A percentile compares a stretch with the other conserved stretches of the same genome.
These are phyloP conservation scores for Philaethria dido DNA, from an alignment of 2,888 invertebrate genomes.

Conservation along the genomic window DNA sequence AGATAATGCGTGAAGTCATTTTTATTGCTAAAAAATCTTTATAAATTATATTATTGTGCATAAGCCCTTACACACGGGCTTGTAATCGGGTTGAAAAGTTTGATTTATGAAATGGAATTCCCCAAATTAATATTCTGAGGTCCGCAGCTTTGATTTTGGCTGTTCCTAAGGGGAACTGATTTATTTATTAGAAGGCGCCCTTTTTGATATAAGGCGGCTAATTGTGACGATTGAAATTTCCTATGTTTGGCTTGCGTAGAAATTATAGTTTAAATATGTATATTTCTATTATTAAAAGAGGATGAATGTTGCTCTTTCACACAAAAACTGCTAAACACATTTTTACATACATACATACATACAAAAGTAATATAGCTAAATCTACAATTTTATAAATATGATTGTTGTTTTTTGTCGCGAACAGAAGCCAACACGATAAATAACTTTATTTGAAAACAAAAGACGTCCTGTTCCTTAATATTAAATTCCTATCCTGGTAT, in stretches of 20 bases:
- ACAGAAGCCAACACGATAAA: no score
- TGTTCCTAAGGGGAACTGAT: slow-evolving; percentile 44
- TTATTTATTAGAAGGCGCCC: slow-evolving; percentile 45
- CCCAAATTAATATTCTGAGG: slow-evolving; percentile 52
- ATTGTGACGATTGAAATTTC: slow-evolving; percentile 33
- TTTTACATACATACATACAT: no score
- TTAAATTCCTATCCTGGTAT: no score
- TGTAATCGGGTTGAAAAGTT: slow-evolving; percentile 46
- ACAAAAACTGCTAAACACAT: no score
- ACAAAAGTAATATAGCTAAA: no score
- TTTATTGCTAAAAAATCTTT: not conserved
- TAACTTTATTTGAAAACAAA: no score
- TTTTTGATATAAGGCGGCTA: slow-evolving; percentile 33
- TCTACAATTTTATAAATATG: no score
- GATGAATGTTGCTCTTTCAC: no score
- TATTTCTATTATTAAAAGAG: no score
- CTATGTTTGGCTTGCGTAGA: not conserved
- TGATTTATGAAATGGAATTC: slow-evolving; percentile 55
- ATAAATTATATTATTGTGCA: slow-evolving; percentile 12
- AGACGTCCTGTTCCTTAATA: no score
- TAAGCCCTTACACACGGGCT: slow-evolving; percentile 33
- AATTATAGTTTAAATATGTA: not conserved
- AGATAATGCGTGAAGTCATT: no score
- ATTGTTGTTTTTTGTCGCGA: no score
- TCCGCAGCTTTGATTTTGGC: slow-evolving; percentile 49